These are phyloP conservation scores for Thecocarcelia acutangulata DNA, from an alignment of 2,888 invertebrate species.

Conservation along the genomic window DNA sequence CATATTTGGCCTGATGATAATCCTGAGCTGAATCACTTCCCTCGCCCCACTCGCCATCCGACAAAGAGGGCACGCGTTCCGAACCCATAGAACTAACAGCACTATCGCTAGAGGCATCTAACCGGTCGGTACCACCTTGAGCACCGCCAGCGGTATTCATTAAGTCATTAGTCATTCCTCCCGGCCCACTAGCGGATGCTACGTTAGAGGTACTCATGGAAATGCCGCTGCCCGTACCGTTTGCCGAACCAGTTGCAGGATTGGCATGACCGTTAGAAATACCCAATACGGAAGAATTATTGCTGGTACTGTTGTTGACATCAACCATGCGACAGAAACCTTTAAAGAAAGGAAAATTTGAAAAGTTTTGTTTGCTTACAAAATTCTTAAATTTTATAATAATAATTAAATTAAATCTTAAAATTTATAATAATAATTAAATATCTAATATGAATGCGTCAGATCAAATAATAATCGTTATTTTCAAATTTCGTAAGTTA, in stretches of 20 bases:
- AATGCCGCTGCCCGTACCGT: constrained; percentile 66
- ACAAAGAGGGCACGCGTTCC: constrained; percentile 92
- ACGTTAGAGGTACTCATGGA: constrained; percentile 71
- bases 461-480: too few species aligned
- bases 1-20: constrained; percentile 84
- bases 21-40: constrained; percentile 93
- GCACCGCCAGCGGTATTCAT: constrained; percentile 71
- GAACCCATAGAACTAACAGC: constrained; percentile 97
- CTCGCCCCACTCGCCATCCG: constrained; percentile 95
- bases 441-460: too few species aligned
- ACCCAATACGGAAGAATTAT: constrained; percentile 80
- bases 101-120: constrained; percentile 94
- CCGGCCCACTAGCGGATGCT: constrained; percentile 70
- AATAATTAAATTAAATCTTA: too few species aligned
- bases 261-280: constrained; percentile 75
- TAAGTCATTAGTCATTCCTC: constrained; percentile 78
- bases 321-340: constrained; percentile 94
- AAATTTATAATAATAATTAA: too few species aligned
- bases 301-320: constrained; percentile 80
- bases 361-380: too few species aligned
- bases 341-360: constrained; percentile 74
- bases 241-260: constrained; percentile 70
- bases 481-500: too few species aligned
- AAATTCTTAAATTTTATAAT: too few species aligned
- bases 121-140: constrained; percentile 83